Conservation (phyloP, 2,797 vertebrate genomes). For the Artibeus jamaicensis region DNA sequence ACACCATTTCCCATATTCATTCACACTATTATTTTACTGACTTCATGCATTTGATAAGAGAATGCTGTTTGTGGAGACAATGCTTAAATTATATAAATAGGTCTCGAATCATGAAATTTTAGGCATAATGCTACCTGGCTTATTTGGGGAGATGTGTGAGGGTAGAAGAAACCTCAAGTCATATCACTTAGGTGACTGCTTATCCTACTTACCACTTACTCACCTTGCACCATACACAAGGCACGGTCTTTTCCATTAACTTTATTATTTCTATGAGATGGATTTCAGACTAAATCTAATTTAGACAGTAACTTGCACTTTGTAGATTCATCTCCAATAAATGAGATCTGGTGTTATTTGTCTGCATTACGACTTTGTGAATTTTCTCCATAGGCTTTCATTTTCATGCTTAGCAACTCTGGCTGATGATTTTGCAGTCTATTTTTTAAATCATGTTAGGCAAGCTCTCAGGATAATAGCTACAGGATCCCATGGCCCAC, state of each 20-base stretch:
- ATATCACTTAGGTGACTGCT: background rate
- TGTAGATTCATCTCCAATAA: conserved; percentile 6
- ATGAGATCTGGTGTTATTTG: conserved; percentile 35
- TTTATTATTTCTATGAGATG: background rate
- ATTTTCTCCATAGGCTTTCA: conserved; percentile 37
- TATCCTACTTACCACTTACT: background rate
- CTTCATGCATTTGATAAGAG: background rate
- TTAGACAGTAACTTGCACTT: no score
- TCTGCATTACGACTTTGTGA: background rate
- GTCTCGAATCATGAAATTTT: background rate
- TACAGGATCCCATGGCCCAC: background rate
- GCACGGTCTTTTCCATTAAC: background rate
- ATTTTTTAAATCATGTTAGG: conserved; percentile 48
- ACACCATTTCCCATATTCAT: background rate
- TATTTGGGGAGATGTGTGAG: background rate
- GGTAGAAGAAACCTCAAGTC: background rate
- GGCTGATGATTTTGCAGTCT: conserved; percentile 47
- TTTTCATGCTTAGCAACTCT: conserved; percentile 31
- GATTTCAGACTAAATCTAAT: conserved; percentile 18
- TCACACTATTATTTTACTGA: background rate
- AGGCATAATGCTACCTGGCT: background rate
- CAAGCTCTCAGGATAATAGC: conserved; percentile 1
- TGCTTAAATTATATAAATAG: background rate
- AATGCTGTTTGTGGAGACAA: background rate
- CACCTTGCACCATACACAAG: background rate